phyloP scores from a whole-genome alignment of 2,797 vertebrate species.

The Galagoides demidoff region DNA sequence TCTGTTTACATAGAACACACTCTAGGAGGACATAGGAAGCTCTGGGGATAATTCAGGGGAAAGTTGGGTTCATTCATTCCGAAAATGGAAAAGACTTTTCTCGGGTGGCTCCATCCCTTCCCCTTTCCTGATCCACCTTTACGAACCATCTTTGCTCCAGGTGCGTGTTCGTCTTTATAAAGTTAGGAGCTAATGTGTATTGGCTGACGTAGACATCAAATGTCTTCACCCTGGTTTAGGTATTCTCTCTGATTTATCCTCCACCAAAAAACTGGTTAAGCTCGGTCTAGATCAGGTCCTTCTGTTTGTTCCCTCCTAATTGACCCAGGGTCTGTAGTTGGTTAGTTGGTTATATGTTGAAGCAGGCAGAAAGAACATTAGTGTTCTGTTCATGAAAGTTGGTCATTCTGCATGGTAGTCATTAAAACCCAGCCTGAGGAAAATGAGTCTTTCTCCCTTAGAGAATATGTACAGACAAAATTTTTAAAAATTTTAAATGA shows the following conservation, averaged over 20 bases:
- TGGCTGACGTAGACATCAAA: not conserved
- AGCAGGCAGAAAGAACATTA: not conserved
- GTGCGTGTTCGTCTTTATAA: not conserved
- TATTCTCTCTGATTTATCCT: not conserved
- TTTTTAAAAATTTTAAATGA: not conserved
- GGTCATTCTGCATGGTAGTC: not conserved
- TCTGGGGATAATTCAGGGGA: not conserved
- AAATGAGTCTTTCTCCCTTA: not conserved
- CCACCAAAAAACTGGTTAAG: not conserved
- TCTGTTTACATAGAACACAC: not conserved
- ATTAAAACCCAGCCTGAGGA: not conserved
- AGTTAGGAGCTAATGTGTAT: slow-evolving; percentile 1
- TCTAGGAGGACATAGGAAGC: not conserved
- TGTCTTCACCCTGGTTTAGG: not conserved
- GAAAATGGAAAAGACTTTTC: not conserved
- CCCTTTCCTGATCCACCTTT: not conserved
- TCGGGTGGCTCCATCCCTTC: not conserved
- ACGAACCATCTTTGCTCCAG: not conserved
- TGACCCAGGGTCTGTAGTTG: not conserved
- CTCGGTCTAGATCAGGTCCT: not conserved
- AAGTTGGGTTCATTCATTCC: not conserved
- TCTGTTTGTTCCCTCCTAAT: not conserved
- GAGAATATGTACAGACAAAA: not conserved
- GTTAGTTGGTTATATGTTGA: not conserved
- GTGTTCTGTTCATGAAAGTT: not conserved